Evolutionary conservation across 2,888 invertebrate species (phyloP).

Genomic region (Plebejus argus): DNA sequence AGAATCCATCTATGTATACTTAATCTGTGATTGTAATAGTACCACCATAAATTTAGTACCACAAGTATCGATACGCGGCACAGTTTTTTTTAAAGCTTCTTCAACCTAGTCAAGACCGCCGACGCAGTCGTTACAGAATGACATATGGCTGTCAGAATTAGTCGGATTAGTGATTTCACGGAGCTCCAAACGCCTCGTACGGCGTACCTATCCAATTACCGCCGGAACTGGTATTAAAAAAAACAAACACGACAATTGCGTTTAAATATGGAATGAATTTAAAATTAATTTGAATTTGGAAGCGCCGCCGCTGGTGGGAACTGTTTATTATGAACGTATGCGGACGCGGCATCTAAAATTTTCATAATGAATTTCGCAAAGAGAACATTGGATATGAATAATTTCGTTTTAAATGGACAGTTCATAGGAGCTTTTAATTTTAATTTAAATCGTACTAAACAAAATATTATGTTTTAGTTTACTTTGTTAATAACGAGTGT

Average conservation of each 20-base stretch:
- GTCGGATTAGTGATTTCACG: conserved; percentile 80
- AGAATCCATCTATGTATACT: too few species aligned
- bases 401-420: conserved; percentile 25
- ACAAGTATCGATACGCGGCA: background rate
- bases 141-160: conserved; percentile 81
- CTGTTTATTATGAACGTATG: conserved; percentile 30
- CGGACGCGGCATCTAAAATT: conserved; percentile 26
- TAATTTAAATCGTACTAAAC: conserved; percentile 17
- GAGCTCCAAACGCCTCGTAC: conserved; percentile 65
- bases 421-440: conserved; percentile 9
- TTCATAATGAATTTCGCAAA: conserved; percentile 30
- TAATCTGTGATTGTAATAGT: too few species aligned
- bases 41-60: too few species aligned
- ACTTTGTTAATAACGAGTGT: background rate
- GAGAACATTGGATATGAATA: conserved; percentile 28
- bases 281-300: conserved; percentile 55
- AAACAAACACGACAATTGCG: conserved; percentile 65
- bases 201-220: conserved; percentile 79
- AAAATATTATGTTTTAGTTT: conserved; percentile 24
- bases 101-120: conserved; percentile 47
- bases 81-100: conserved; percentile 13
- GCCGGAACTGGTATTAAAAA: conserved; percentile 69
- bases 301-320: conserved; percentile 49
- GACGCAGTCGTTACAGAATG: conserved; percentile 69
- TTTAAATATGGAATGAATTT: conserved; percentile 63